Base-by-base conservation (phyloP, 2,113 vertebrate species). In the Callionymus lyra region DNA sequence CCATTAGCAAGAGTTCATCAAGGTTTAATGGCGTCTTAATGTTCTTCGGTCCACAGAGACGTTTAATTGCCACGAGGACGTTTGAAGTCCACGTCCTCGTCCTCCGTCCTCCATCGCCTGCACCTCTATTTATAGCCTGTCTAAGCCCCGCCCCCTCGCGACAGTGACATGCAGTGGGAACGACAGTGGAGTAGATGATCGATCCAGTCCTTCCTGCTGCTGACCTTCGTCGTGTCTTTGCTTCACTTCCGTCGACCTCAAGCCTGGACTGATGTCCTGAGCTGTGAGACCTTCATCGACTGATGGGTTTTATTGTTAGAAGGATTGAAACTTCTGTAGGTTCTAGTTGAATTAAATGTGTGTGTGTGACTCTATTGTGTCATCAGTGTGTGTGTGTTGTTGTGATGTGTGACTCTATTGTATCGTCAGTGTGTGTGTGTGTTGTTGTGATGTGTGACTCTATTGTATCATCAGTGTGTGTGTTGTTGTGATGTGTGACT, bases 51-150 rank as follows among this genome's bases (percentile, higher is more conserved):
- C 47, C 17, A 12, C 36, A 49, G 59, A 56, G 56, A 35, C 50
- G 46, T 31, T 38, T 63, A 63, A 68, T 68, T 63, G 53, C 46
- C 37, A 49, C 46, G 59, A 50, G 41, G 10, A 44, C 36, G 27
- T 14, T 27, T 37, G 41, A 33, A 50, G 46, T 47, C 13, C 4
- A 27, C 21, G 21, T 4, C 8, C 21, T 74, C 71, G 72, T 73
- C 55, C 68, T 65, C 56, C 64, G 42, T 74, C 53, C 47, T 61
- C 45, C 47, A 50, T 53, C 53, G 44, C 47, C 44, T 38, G 38
- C n/a, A 10, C 38, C 13, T 68, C 76, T 79, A 79, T 77, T 76
- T 76, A 77, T 79, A 82, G 70, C 60, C 56, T 6, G 2, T 54
- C 63, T 51, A 47, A 54, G 49, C 54, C 16, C 44, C 46, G 9